These are phyloP conservation scores for Drosophila melanica DNA, from an alignment of 1,140 invertebrate species.

Conservation along the genomic window DNA sequence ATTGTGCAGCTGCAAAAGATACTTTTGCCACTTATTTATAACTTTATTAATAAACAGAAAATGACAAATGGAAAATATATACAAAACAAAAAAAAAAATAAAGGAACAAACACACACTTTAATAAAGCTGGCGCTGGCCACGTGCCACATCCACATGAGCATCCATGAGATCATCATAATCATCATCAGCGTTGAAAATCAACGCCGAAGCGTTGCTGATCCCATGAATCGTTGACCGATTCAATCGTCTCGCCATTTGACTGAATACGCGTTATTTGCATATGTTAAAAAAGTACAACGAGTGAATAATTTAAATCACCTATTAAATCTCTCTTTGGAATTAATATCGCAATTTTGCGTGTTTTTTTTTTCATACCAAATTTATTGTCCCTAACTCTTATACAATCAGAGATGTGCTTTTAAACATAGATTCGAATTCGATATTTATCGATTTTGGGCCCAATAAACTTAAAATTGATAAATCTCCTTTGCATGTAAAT, in stretches of 20 bases:
- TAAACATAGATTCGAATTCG: too few relatives aligned
- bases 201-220: constrained; percentile 1
- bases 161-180: constrained; percentile 17
- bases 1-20: constrained; percentile 28
- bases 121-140: constrained; percentile 26
- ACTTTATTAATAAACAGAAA: constrained; percentile 29
- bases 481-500: too few relatives aligned
- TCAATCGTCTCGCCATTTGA: constrained; percentile 17
- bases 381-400: too few relatives aligned
- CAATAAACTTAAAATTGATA: too few relatives aligned
- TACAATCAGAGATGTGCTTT: too few relatives aligned
- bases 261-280: constrained; percentile 16
- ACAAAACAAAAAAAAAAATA: not conserved
- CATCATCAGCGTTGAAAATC: not conserved
- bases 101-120: not conserved
- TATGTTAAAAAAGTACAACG: constrained; percentile 6
- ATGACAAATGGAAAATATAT: not conserved
- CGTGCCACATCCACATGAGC: constrained; percentile 34
- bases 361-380: too few relatives aligned
- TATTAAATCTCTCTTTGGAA: too few relatives aligned
- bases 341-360: not conserved
- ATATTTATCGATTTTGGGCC: too few relatives aligned
- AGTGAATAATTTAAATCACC: constrained; percentile 1
- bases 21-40: constrained; percentile 12
- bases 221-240: constrained; percentile 7